Evolutionary conservation across 2,888 invertebrate genomes (phyloP).

Genomic region (Thera obeliscata): DNA sequence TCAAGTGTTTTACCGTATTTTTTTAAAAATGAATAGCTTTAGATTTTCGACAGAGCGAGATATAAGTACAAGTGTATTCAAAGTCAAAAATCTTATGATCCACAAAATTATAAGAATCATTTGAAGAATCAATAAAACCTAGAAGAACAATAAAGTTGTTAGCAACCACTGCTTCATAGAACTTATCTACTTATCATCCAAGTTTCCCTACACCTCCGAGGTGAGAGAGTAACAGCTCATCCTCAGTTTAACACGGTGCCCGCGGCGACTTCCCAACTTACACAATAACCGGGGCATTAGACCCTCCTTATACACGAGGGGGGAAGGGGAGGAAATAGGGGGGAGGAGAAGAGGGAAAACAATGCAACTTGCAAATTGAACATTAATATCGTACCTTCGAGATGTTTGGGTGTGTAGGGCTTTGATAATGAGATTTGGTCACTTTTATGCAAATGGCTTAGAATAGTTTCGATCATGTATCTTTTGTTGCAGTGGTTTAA

Average conservation of each 20-base stretch:
- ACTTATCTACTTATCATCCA: not conserved
- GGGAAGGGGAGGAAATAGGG: not conserved
- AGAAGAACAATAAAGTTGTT: too few relatives aligned
- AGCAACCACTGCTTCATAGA: not conserved
- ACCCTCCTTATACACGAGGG: constrained; percentile 20
- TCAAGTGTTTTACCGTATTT: constrained; percentile 15
- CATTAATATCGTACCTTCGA: constrained; percentile 27
- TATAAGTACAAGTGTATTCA: too few relatives aligned
- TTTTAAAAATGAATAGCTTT: not conserved
- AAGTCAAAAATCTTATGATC: too few relatives aligned
- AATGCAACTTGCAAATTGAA: constrained; percentile 35
- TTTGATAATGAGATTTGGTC: not conserved
- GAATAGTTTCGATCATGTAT: too few relatives aligned
- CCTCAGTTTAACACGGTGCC: constrained; percentile 25
- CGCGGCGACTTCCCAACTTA: constrained; percentile 32
- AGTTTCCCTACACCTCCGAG: constrained; percentile 15
- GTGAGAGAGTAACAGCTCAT: constrained; percentile 24
- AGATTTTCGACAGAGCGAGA: too few relatives aligned
- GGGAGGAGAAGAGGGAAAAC: constrained; percentile 7
- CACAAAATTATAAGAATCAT: too few relatives aligned
- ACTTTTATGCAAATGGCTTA: not conserved
- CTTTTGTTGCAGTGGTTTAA: too few relatives aligned
- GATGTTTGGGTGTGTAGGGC: constrained; percentile 11
- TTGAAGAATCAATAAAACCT: too few relatives aligned
- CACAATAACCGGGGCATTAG: constrained; percentile 35